Evolutionary conservation across 2,888 invertebrate species (phyloP).

Genomic region (Geotrupes spiniger): DNA sequence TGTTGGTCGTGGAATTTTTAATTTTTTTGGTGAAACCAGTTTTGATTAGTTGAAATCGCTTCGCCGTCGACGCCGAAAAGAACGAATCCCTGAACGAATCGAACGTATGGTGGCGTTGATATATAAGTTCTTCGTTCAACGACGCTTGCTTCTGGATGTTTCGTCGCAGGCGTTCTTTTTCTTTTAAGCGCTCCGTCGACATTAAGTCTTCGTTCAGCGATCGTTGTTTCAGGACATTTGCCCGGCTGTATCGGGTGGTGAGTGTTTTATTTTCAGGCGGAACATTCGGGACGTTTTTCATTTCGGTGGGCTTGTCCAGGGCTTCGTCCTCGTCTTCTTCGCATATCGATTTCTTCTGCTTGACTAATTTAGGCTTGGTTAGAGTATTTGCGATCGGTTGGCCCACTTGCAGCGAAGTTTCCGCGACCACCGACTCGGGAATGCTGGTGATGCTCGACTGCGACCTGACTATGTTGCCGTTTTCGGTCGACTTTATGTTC

Average conservation of each 20-base stretch:
- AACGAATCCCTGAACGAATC: slow-evolving; percentile 71
- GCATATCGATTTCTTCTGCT: slow-evolving; percentile 82
- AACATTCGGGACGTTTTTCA: slow-evolving; percentile 52
- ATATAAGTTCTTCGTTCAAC: slow-evolving; percentile 82
- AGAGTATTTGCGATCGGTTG: slow-evolving; percentile 28
- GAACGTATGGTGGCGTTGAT: slow-evolving; percentile 59
- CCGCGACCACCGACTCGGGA: slow-evolving; percentile 22
- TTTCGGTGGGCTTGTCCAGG: slow-evolving; percentile 66
- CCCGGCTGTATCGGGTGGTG: slow-evolving; percentile 41
- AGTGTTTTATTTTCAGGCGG: slow-evolving; percentile 11
- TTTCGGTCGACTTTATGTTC: slow-evolving; percentile 75
- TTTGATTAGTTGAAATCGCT: slow-evolving; percentile 73
- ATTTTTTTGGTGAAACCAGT: slow-evolving; percentile 79
- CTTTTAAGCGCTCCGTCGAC: slow-evolving; percentile 79
- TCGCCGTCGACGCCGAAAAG: slow-evolving; percentile 71
- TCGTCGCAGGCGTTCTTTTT: slow-evolving; percentile 77
- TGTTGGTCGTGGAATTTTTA: slow-evolving; percentile 77
- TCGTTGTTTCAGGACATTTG: slow-evolving; percentile 74
- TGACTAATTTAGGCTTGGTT: slow-evolving; percentile 70
- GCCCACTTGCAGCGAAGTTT: slow-evolving; percentile 24
- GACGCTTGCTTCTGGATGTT: slow-evolving; percentile 89
- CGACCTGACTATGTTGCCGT: slow-evolving; percentile 68
- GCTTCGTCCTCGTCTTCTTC: slow-evolving; percentile 66
- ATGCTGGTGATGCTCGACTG: slow-evolving; percentile 74
- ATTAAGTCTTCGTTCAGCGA: slow-evolving; percentile 87